Base-by-base conservation (phyloP, 2,888 invertebrate species). In the Suillia variegata region DNA sequence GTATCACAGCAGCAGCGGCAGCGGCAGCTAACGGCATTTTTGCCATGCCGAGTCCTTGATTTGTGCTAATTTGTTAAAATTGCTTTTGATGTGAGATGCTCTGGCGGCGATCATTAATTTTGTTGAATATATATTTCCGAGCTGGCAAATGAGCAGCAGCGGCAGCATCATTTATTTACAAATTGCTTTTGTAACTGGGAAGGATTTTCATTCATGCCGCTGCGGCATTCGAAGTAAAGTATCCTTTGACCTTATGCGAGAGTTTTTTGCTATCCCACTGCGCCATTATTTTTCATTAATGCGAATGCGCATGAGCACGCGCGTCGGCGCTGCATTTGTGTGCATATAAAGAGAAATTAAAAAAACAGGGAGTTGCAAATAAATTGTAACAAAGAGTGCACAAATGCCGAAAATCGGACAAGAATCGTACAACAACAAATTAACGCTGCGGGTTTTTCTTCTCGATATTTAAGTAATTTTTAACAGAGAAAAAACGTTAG, bases 381-480 rank as follows among this genome's bases (percentile, higher is more conserved):
- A 26, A 38, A 38, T 38, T 10, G 38, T n/a, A n/a, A 38, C 38
- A 38, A 38, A 38, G n/a, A 38, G 3, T 38, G n/a, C 38, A 38
- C n/a, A n/a, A n/a, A n/a, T n/a, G n/a, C n/a, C n/a, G n/a, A n/a
- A n/a, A n/a, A n/a, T n/a, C n/a, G n/a, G n/a, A n/a, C n/a, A n/a
- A n/a, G n/a, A n/a, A n/a, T n/a, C n/a, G n/a, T n/a, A n/a, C n/a
- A n/a, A n/a, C n/a, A 38, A 45, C 57, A 57, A 56, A 62, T 59
- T 62, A 62, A 56, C 62, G 38, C 62, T 49, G 56, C 62, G 62
- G 56, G 62, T 31, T 18, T 10, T n/a, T n/a, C n/a, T n/a, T n/a
- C n/a, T 10, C 15, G n/a, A n/a, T n/a, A n/a, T n/a, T n/a, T n/a
- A n/a, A n/a, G n/a, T n/a, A n/a, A n/a, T n/a, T n/a, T n/a, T n/a